Evolutionary conservation across 2,888 invertebrate species (phyloP).

Genomic region (Hypolimnas misippus): DNA sequence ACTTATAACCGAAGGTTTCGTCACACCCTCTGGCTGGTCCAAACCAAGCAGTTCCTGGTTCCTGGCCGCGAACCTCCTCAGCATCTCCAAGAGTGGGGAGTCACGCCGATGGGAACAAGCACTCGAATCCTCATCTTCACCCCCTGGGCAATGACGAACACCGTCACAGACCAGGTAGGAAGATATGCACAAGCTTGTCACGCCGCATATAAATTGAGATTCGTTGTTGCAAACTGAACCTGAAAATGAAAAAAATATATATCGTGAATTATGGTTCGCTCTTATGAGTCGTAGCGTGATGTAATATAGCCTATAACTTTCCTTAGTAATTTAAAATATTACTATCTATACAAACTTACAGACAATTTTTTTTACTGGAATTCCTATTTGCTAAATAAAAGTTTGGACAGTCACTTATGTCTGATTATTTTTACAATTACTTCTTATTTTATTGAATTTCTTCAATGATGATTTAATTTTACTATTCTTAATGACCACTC

Average conservation of each 20-base stretch:
- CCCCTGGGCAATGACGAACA: constrained; percentile 86
- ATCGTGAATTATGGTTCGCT: too few species aligned
- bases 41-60: constrained; percentile 74
- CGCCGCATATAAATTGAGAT: constrained; percentile 71
- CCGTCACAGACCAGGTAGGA: constrained; percentile 87
- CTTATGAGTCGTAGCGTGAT: too few species aligned
- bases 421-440: too few species aligned
- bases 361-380: too few species aligned
- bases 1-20: constrained; percentile 80
- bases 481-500: not conserved
- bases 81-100: constrained; percentile 71
- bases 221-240: constrained; percentile 72
- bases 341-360: too few species aligned
- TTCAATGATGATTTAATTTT: too few species aligned
- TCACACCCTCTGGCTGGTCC: constrained; percentile 69
- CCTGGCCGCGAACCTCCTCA: constrained; percentile 71
- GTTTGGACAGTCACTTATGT: too few species aligned
- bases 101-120: constrained; percentile 70
- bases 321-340: too few species aligned
- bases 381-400: too few species aligned
- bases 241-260: constrained; percentile 47
- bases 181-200: constrained; percentile 84
- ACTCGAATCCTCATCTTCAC: constrained; percentile 81
- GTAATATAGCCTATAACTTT: too few species aligned
- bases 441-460: too few species aligned